Conservation (phyloP, 1,140 invertebrate genomes). For the Penaeus chinensis region DNA sequence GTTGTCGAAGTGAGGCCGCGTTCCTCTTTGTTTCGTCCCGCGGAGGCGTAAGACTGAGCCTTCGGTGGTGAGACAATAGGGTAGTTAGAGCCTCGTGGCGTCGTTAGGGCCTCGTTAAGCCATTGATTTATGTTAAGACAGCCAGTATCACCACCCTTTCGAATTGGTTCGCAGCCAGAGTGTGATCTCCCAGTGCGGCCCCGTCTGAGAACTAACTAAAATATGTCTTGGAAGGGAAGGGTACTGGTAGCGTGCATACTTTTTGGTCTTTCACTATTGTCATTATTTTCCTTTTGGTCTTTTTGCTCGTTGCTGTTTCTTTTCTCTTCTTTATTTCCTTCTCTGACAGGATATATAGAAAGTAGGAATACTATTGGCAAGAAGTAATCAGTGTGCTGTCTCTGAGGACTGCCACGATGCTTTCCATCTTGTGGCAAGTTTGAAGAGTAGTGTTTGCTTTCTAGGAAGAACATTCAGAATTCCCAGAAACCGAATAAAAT, state of each 20-base stretch:
- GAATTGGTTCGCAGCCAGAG: conserved; percentile 51
- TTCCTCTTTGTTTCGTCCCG: conserved; percentile 34
- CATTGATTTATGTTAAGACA: conserved; percentile 61
- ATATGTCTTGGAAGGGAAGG: not conserved
- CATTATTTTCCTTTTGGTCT: no score
- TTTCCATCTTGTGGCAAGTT: no score
- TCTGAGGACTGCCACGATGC: no score
- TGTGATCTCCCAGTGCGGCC: conserved; percentile 56
- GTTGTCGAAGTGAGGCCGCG: not conserved
- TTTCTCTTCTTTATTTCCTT: no score
- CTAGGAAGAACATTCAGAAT: no score
- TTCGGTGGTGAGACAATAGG: not conserved
- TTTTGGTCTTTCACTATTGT: not conserved
- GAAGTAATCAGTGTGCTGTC: no score
- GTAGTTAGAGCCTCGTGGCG: not conserved
- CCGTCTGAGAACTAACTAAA: conserved; percentile 4
- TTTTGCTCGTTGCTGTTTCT: no score
- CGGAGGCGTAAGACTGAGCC: not conserved
- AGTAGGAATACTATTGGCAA: no score
- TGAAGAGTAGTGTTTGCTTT: no score
- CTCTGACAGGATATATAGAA: no score
- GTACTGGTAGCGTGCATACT: not conserved
- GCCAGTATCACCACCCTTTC: conserved; percentile 60
- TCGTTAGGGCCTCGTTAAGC: conserved; percentile 45
- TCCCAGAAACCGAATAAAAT: no score